Conservation (phyloP, 2,797 vertebrate genomes). For the Labroides dimidiatus region DNA sequence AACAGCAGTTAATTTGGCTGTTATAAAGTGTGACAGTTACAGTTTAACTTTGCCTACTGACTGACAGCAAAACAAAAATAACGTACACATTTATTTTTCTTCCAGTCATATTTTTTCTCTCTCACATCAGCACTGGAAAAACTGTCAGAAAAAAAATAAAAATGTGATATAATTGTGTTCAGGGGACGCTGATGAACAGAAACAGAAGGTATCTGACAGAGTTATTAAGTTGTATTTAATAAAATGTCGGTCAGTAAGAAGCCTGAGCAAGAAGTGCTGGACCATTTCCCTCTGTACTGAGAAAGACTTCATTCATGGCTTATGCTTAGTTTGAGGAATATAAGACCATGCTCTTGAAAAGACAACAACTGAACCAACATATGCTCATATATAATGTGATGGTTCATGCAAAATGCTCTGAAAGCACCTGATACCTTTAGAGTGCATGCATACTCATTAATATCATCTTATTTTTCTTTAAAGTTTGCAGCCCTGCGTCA, state of each 20-base stretch:
- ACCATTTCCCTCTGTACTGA: background rate
- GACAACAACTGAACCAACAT: background rate
- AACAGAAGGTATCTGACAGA: slow-evolving; percentile 54
- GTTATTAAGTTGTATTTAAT: slow-evolving; percentile 63
- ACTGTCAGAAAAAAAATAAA: slow-evolving; percentile 7
- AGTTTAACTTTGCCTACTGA: slow-evolving; percentile 35
- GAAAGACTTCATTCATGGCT: slow-evolving; percentile 4
- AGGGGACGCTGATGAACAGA: slow-evolving; percentile 35
- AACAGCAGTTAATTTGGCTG: slow-evolving; percentile 35
- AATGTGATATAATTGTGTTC: background rate
- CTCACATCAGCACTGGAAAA: slow-evolving; percentile 25
- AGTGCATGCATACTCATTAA: background rate
- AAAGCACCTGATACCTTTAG: too few relatives aligned
- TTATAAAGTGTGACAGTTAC: slow-evolving; percentile 49
- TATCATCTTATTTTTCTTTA: too few relatives aligned
- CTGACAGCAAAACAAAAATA: slow-evolving; percentile 47
- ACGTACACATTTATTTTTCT: slow-evolving; percentile 13
- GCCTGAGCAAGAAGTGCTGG: slow-evolving; percentile 20
- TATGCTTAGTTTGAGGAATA: slow-evolving; percentile 15
- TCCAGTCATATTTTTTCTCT: slow-evolving; percentile 14
- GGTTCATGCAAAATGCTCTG: background rate
- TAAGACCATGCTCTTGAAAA: background rate
- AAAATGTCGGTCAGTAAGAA: slow-evolving; percentile 45
- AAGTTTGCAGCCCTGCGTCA: too few relatives aligned
- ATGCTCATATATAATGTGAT: background rate